These are phyloP conservation scores for Lycia hirtaria DNA, from an alignment of 2,888 invertebrate species.

Conservation along the genomic window DNA sequence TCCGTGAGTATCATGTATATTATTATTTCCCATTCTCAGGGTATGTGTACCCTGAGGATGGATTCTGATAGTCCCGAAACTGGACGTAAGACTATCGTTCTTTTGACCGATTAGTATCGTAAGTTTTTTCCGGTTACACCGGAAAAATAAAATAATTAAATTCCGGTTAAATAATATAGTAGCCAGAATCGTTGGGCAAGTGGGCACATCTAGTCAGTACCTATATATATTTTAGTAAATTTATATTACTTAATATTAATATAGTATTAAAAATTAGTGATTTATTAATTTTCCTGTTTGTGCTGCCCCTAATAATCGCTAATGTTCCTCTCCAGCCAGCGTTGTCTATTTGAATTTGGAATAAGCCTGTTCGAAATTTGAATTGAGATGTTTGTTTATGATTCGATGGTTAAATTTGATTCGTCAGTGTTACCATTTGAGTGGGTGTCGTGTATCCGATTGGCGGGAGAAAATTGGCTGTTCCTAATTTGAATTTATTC, in stretches of 20 bases:
- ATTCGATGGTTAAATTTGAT: conserved; percentile 69
- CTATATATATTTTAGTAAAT: too few relatives aligned
- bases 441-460: conserved; percentile 43
- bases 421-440: conserved; percentile 49
- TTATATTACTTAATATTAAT: neutral
- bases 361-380: conserved; percentile 75
- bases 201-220: too few relatives aligned
- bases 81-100: too few relatives aligned
- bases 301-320: conserved; percentile 53
- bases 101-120: too few relatives aligned
- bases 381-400: conserved; percentile 77
- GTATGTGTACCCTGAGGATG: too few relatives aligned
- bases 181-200: too few relatives aligned
- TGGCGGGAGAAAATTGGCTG: conserved; percentile 31
- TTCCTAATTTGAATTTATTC: conserved; percentile 33
- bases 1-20: too few relatives aligned
- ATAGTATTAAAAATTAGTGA: neutral
- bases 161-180: too few relatives aligned
- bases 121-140: too few relatives aligned
- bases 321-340: conserved; percentile 64
- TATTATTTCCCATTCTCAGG: too few relatives aligned
- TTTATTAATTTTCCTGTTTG: conserved; percentile 32
- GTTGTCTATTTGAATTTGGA: conserved; percentile 78
- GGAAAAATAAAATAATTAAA: too few relatives aligned
- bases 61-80: too few relatives aligned